Base-by-base conservation (phyloP, 2,113 vertebrate genomes). In the Myotis yumanensis region DNA sequence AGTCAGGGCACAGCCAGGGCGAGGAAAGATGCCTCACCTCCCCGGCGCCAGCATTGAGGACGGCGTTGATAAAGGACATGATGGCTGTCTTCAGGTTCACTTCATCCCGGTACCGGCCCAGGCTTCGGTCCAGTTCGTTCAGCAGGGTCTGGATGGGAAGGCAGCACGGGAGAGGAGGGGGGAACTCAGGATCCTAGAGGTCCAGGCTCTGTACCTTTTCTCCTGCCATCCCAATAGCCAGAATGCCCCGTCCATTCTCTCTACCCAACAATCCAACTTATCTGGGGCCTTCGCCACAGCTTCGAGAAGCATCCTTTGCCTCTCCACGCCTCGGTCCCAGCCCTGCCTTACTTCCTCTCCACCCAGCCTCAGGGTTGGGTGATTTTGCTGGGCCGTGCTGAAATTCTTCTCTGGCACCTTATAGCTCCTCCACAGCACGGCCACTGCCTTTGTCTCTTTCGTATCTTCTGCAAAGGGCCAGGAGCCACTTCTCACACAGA, bases 21-120 rank as follows among this genome's bases (percentile, higher is more conserved):
- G 22, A 15, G 25, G 25, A n/a, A 80, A 22, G 85, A n/a, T 12
- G 66, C 64, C 98, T 98, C 93, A 99, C 99, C 99, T 99, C 99
- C 77, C 99, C 99, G 22, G 99, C 99, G 62, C 99, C 99, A 64
- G 99, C 99, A 18, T 99, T 99, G 86, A 99, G 98, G 95, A 99
- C 98, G 2, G 99, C 99, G 0, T 99, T 99, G 98, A 99, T 99
- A 97, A 99, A 99, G 96, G 99, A 99, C 99, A 99, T 99, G 97
- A 99, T 99, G 97, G 99, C 99, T 3, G 99, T 99, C 98, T 99
- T 99, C 91, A 99, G 98, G 97, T 99, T 99, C 91, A 99, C 99
- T 98, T 99, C 99, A 32, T 99, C 99, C 95, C 99, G 98, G 97
- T 99, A 99, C 85, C 98, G 98, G 15, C 99, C 99, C 84, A 99